Percentiles rank a stretch among this genome's conserved stretches.
These are phyloP conservation scores for Numenius arquata DNA, from an alignment of 2,113 vertebrate genomes.

Conservation along the genomic window DNA sequence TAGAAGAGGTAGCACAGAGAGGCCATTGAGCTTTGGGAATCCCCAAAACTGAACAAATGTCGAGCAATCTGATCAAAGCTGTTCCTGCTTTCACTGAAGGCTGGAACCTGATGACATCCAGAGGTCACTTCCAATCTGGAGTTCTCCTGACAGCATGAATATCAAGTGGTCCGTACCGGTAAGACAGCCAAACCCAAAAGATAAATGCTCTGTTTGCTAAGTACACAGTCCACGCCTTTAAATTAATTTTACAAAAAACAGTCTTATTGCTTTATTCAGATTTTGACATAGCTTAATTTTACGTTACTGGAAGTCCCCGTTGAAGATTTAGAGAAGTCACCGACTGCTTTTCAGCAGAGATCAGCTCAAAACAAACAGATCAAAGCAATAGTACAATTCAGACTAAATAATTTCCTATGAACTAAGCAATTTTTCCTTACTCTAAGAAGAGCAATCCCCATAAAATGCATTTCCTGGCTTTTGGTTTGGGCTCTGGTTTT, in stretches of 20 bases:
- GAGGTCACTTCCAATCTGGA: not conserved
- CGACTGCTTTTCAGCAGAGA: constrained; percentile 27
- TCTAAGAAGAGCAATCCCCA: constrained; percentile 42
- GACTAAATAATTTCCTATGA: not conserved
- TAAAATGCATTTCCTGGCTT: not conserved
- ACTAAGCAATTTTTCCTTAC: constrained; percentile 23
- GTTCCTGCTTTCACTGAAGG: not conserved
- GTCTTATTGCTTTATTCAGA: constrained; percentile 66
- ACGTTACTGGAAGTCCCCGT: constrained; percentile 8
- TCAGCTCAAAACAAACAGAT: constrained; percentile 26
- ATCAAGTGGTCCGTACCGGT: not conserved
- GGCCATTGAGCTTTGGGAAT: not conserved
- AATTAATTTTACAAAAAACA: not conserved
- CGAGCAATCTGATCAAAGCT: not conserved
- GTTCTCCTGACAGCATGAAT: not conserved
- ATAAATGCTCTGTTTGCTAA: not conserved
- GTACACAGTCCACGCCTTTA: not conserved
- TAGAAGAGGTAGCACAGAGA: not conserved
- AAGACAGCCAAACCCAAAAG: not conserved
- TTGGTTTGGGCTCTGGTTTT: not conserved
- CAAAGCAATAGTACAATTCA: constrained; percentile 15
- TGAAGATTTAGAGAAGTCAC: constrained; percentile 45
- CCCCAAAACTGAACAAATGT: not conserved
- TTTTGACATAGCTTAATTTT: constrained; percentile 41
- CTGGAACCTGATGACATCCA: not conserved